Evolutionary conservation across 1,140 invertebrate species (phyloP), one percentile per base, ranked within the genome.

Genomic region (Eciton burchellii): DNA sequence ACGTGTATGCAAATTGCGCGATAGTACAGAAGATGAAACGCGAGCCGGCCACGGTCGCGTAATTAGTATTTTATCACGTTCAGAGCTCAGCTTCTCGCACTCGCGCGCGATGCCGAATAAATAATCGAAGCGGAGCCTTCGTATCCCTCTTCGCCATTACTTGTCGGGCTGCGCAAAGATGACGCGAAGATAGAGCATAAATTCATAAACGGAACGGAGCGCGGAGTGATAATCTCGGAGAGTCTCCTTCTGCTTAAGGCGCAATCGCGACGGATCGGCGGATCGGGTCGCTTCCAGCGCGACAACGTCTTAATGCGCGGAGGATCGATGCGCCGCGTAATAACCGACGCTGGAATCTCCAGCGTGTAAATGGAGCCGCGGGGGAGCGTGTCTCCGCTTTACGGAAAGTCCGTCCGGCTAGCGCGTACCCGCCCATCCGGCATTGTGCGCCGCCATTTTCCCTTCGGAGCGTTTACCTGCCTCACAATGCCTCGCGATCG

Each of bases 1-100:
- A 79, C 74, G 74, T 57, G 63, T 12, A 79, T 79, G 74, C 74
- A 79, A 79, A 79, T 79, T 49, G 35, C 49, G 49, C 74, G 74
- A 79, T 79, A 79, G 63, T 14, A 52, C 19, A 57, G 74, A 79
- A 70, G 70, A 68, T 79, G 63, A 79, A 68, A 70, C 56, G 70
- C 26, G 63, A 54, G 1, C 12, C 21, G 35, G 63, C 16, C 1
- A 9, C 43, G 52, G 24, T 35, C 57, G 29, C 62, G 41, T 70
- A 70, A 68, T 79, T 79, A 68, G 21, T 65, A 70, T 79, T 70
- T 79, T 79, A 79, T 68, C 70, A 70, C 26, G n/a, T 2, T 35
- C 35, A n/a, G n/a, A n/a, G n/a, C 45, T 24, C 26, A 16, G 43
- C 35, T 70, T 57, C 8, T 19, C 65, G 16, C 47, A n/a, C 19